Evolutionary conservation across 2,888 invertebrate species (phyloP).

Genomic region (Malacosoma neustria): DNA sequence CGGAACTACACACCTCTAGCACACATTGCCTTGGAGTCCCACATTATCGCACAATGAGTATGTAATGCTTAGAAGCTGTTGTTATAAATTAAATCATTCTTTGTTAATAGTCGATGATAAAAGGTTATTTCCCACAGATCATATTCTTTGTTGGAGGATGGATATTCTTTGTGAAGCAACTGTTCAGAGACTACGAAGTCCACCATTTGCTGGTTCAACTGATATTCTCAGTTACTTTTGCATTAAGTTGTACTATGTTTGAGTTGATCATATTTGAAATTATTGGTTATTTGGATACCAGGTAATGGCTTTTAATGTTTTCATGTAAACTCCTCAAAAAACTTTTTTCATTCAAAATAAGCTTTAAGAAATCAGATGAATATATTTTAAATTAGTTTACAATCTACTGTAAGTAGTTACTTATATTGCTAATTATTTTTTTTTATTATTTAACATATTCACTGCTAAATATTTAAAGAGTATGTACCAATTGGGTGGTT

Average conservation of each 20-base stretch:
- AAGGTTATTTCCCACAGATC: constrained; percentile 77
- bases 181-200: constrained; percentile 98
- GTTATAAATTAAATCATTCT: too few species aligned
- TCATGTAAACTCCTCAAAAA: constrained; percentile 17
- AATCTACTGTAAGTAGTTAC: too few species aligned
- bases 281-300: constrained; percentile 91
- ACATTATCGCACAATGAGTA: too few species aligned
- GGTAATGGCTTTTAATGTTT: constrained; percentile 79
- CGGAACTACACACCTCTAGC: too few species aligned
- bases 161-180: constrained; percentile 98
- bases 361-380: too few species aligned
- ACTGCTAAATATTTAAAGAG: too few species aligned
- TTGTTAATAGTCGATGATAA: too few species aligned
- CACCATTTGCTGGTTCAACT: constrained; percentile 95
- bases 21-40: too few species aligned
- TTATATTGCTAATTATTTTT: not conserved
- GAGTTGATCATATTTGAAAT: constrained; percentile 99
- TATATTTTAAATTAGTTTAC: too few species aligned
- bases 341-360: constrained; percentile 3
- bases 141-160: constrained; percentile 97
- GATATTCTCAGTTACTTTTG: constrained; percentile 96
- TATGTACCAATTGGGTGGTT: too few species aligned
- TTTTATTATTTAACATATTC: not conserved
- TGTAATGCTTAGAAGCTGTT: too few species aligned
- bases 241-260: constrained; percentile 98